phyloP scores from a whole-genome alignment of 2,797 vertebrate genomes.

The Diplodus puntazzo region DNA sequence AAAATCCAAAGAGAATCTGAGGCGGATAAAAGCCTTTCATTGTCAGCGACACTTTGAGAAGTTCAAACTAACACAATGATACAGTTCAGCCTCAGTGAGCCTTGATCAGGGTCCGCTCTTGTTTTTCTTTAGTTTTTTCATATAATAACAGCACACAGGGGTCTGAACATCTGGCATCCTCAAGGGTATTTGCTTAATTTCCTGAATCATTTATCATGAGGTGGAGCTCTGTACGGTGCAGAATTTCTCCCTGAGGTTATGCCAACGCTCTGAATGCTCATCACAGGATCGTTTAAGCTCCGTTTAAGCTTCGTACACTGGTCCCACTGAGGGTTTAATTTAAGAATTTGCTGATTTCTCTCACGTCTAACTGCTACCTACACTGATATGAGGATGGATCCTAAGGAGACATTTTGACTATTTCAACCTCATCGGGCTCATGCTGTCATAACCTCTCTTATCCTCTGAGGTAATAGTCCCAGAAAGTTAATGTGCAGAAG shows the following conservation, averaged over 20 bases:
- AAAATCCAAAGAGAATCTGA: constrained; percentile 1
- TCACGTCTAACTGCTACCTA: no score
- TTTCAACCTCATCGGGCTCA: neutral
- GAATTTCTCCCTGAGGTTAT: neutral
- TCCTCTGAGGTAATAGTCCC: neutral
- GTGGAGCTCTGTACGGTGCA: constrained; percentile 12
- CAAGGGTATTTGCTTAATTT: constrained; percentile 34
- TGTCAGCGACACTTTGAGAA: neutral
- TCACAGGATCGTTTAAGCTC: neutral
- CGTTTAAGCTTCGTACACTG: neutral
- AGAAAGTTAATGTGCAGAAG: neutral
- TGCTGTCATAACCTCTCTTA: neutral
- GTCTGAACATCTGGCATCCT: constrained; percentile 30
- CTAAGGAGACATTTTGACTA: constrained; percentile 1
- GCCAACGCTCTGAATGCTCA: neutral
- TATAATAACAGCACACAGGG: constrained; percentile 17
- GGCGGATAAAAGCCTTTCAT: constrained; percentile 1
- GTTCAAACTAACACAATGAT: neutral
- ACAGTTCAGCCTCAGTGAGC: constrained; percentile 26
- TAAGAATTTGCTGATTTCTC: neutral
- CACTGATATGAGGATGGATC: neutral
- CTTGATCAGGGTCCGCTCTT: constrained; percentile 8
- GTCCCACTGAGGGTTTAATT: neutral
- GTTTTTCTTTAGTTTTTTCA: constrained; percentile 21
- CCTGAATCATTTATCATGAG: constrained; percentile 36